Percentiles rank a stretch among this genome's conserved stretches.
Evolutionary conservation across 2,113 vertebrate species (phyloP).

Genomic region (Puma concolor): DNA sequence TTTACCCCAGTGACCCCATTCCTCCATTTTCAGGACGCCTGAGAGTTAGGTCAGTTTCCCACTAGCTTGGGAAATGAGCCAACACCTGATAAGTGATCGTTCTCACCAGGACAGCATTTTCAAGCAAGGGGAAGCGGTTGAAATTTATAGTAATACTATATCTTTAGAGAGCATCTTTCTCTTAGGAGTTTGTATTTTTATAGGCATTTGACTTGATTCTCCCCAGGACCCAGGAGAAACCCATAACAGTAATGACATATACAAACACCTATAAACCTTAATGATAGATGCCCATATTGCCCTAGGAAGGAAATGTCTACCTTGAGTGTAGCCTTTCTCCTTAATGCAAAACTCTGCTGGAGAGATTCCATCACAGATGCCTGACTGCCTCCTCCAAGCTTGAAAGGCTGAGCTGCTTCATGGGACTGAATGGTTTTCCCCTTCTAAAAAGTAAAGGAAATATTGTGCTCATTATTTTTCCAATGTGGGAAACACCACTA

Average conservation of each 20-base stretch:
- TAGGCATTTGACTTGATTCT: constrained; percentile 63
- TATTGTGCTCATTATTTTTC: not conserved
- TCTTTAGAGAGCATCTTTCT: constrained; percentile 73
- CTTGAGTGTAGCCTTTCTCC: constrained; percentile 29
- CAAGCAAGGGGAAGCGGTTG: constrained; percentile 49
- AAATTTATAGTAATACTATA: constrained; percentile 71
- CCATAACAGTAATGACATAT: constrained; percentile 48
- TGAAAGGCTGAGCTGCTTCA: not conserved
- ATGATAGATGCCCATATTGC: constrained; percentile 25
- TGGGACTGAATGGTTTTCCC: not conserved
- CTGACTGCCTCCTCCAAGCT: not conserved
- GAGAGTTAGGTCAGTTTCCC: not conserved
- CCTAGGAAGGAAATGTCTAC: constrained; percentile 55
- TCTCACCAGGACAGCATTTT: constrained; percentile 66
- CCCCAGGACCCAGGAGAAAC: constrained; percentile 49
- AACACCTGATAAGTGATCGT: constrained; percentile 59
- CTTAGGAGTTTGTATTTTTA: constrained; percentile 71
- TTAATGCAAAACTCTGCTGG: not conserved
- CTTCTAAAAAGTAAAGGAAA: not conserved
- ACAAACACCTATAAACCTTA: constrained; percentile 65
- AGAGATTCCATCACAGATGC: not conserved
- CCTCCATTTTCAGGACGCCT: not conserved
- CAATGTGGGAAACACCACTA: not conserved
- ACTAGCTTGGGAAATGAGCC: constrained; percentile 59
- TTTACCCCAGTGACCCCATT: not conserved